Base-by-base conservation (phyloP, 92 coral and sea anemone species). In the Actinostola sp. region DNA sequence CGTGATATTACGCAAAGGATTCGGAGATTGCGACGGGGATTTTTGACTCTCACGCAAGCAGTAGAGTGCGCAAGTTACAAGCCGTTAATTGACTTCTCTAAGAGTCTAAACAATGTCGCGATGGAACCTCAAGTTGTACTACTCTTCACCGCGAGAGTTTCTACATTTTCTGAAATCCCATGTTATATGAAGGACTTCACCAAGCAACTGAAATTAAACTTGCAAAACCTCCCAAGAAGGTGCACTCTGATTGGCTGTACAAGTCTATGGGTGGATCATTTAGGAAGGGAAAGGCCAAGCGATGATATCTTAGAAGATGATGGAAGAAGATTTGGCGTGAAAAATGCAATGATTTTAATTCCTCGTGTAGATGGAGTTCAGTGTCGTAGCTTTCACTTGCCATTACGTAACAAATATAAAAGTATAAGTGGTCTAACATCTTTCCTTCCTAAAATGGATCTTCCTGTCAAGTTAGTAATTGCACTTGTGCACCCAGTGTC, bases 401-500 rank as follows among this genome's bases (percentile, higher is more conserved):
- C 96, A 26, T 82, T 90, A 14, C 91, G 92, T 31, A 84, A 90
- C 50, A 90, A 87, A 70, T 90, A 90, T 49, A 87, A 90, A 65
- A 83, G 83, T 51, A 90, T 90, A 2, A 68, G 82, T 20, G 96
- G 96, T 0, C 51, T 90, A 24, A 66, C 75, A 32, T 80, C 86
- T 17, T 90, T 90, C 72, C 84, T 90, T 29, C 96, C 96, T 17
- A 78, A 83, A 34, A 78, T 76, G 89, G 39, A 41, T n/a, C 67
- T 76, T 13, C 88, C 91, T 12, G 96, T 87, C 1, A 83, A 76
- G 39, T 41, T 90, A 34, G 96, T 90, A 6, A 56, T 90, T 26
- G 92, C 84, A 27, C 65, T 90, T 36, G 92, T 85, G 1, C 96
- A 90, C 67, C 96, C 96, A 4, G 55, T 90, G 13, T 87, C 96